A percentile compares a stretch with the other conserved stretches of the same genome.
Evolutionary conservation across 2,888 invertebrate genomes (phyloP).

Genomic region (Tubulanus polymorphus): DNA sequence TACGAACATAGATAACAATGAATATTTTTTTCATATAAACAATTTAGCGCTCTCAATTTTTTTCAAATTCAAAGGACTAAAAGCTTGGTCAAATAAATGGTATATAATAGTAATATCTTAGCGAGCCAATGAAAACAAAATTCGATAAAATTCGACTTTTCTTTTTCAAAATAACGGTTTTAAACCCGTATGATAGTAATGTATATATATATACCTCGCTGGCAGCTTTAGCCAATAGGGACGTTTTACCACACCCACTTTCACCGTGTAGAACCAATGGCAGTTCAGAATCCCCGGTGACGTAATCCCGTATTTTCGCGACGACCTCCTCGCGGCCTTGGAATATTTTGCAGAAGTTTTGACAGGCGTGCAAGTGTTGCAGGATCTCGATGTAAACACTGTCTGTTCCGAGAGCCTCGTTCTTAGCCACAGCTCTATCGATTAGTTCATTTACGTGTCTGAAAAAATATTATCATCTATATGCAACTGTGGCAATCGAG

Average conservation of each 20-base stretch:
- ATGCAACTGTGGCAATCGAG: too few species aligned
- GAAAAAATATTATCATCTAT: too few species aligned
- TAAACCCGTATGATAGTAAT: too few species aligned
- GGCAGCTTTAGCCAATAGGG: constrained; percentile 86
- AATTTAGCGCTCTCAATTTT: too few species aligned
- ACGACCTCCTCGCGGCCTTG: constrained; percentile 87
- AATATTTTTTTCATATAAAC: too few species aligned
- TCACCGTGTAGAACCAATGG: constrained; percentile 90
- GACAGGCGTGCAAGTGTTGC: constrained; percentile 89
- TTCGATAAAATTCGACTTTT: too few species aligned
- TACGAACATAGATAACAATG: too few species aligned
- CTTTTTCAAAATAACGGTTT: too few species aligned
- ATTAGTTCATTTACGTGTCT: constrained; percentile 78
- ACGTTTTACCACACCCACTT: constrained; percentile 97
- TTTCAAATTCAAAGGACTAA: too few species aligned
- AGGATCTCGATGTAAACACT: constrained; percentile 40
- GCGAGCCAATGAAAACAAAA: too few species aligned
- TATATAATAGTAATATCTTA: too few species aligned
- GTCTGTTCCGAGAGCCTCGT: constrained; percentile 76
- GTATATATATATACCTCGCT: constrained; percentile 56
- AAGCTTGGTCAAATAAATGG: too few species aligned
- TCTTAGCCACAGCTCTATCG: constrained; percentile 91
- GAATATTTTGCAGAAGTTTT: constrained; percentile 81
- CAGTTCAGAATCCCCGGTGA: constrained; percentile 67
- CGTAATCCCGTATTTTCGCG: constrained; percentile 45